phyloP scores from a whole-genome alignment of 1,140 invertebrate genomes.

The Atopsyche davidsoni region DNA sequence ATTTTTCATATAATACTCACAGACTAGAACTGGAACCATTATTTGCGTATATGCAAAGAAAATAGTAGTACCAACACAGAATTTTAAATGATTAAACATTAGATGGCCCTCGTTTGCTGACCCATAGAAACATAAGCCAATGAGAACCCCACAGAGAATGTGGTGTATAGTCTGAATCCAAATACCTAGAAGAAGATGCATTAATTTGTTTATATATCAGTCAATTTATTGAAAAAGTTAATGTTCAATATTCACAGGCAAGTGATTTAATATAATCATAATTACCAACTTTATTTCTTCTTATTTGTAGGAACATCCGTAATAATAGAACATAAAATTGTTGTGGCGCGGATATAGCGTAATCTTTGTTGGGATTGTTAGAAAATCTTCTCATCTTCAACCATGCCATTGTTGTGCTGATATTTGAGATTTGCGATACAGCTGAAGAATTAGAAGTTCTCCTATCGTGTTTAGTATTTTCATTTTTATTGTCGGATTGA shows the following conservation, averaged over 20 bases:
- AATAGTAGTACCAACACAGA: conserved; percentile 57
- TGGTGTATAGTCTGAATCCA: conserved; percentile 57
- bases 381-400: conserved; percentile 21
- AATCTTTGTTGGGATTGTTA: conserved; percentile 26
- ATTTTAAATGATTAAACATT: conserved; percentile 62
- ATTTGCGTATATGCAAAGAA: conserved; percentile 61
- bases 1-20: conserved; percentile 41
- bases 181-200: conserved; percentile 37
- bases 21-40: conserved; percentile 57
- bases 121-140: conserved; percentile 54
- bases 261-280: too few relatives aligned
- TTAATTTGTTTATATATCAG: too few relatives aligned
- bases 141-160: conserved; percentile 49
- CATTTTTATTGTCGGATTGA: conserved; percentile 5
- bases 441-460: conserved; percentile 24
- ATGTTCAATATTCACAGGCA: too few relatives aligned
- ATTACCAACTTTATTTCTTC: conserved; percentile 35
- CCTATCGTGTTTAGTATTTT: conserved; percentile 33
- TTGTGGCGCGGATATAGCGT: conserved; percentile 33
- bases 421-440: conserved; percentile 24
- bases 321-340: conserved; percentile 36
- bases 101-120: conserved; percentile 55
- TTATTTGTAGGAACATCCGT: conserved; percentile 36
- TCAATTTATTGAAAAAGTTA: too few relatives aligned
- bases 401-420: conserved; percentile 26